Evolutionary conservation across 1,140 invertebrate species (phyloP), one percentile per base, ranked within the genome.

Genomic region (Cyrtorhinus lividipennis): DNA sequence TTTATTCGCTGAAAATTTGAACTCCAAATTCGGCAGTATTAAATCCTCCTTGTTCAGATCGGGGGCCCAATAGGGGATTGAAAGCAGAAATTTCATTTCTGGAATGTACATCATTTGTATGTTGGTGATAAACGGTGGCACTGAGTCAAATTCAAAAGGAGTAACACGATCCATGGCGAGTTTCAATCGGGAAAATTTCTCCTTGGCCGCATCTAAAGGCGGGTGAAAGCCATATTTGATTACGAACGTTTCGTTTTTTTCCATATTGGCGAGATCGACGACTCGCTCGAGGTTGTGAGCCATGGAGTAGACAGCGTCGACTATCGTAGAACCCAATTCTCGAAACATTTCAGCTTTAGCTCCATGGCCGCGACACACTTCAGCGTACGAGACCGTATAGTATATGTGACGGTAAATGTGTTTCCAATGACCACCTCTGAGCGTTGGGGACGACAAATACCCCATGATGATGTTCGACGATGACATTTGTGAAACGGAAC

Each of bases 31-130:
- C 15, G 80, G 79, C 59, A 87, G 73, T 57, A 80, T 68, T 64
- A 72, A 72, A 26, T 83, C 74, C 23, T 80, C 74, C 53, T 69
- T 72, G 26, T 70, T 73, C 62, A 77, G 76, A 63, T 78, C 72
- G 0, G 76, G 71, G 38, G 75, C 76, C 79, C 82, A 84, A 58
- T 78, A 73, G 27, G 80, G 82, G 2, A 92, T 78, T 0, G 81
- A 82, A 1, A 92, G 72, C 38, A 91, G 73, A 74, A 87, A 90
- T 0, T 88, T 87, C 64, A 92, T 78, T 75, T 91, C 83, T 3
- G 88, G 88, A 66, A 91, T 77, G 73, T 89, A 92, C 59, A 86
- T 73, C 70, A 91, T 81, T 38, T 63, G 56, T 24, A 63, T 63
- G 67, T 82, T 77, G 13, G 80, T 74, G n/a, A 90, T 76, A 66